These are phyloP conservation scores for Microchirus variegatus DNA, from an alignment of 2,797 vertebrate genomes.

Conservation along the genomic window DNA sequence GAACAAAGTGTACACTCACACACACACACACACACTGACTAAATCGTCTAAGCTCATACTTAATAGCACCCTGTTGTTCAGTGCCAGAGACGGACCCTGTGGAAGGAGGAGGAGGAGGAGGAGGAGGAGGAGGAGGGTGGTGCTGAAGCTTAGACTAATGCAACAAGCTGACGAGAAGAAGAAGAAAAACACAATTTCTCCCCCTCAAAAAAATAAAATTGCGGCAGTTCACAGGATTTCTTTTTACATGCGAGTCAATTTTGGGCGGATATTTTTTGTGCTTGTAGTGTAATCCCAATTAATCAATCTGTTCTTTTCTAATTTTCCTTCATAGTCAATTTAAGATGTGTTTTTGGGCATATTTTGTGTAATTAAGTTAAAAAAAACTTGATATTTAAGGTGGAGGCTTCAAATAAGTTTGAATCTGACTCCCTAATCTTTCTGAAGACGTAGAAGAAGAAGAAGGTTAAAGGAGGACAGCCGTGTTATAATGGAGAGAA, in stretches of 20 bases:
- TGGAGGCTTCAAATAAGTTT: too few species aligned
- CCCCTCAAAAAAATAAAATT: constrained; percentile 20
- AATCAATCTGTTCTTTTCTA: constrained; percentile 13
- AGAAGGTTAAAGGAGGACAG: constrained; percentile 24
- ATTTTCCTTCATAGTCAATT: constrained; percentile 20
- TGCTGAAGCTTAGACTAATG: constrained; percentile 34
- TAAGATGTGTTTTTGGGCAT: constrained; percentile 16
- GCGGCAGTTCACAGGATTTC: constrained; percentile 3
- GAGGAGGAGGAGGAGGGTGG: constrained; percentile 10
- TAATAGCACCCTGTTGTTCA: constrained; percentile 76
- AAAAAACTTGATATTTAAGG: too few species aligned
- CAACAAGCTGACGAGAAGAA: constrained; percentile 14
- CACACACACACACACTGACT: constrained; percentile 48
- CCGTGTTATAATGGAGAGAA: constrained; percentile 21
- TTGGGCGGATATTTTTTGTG: background rate
- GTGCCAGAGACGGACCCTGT: constrained; percentile 74
- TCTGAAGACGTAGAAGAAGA: constrained; percentile 1
- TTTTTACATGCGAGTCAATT: constrained; percentile 8
- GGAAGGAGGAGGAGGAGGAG: too few species aligned
- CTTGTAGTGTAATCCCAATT: background rate
- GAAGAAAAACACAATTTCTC: constrained; percentile 12
- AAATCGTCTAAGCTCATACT: constrained; percentile 64
- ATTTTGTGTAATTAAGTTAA: too few species aligned
- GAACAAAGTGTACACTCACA: constrained; percentile 35
- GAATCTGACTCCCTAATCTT: constrained; percentile 34